These are phyloP conservation scores for Eupithecia centaureata DNA, from an alignment of 2,888 invertebrate species.

Conservation along the genomic window DNA sequence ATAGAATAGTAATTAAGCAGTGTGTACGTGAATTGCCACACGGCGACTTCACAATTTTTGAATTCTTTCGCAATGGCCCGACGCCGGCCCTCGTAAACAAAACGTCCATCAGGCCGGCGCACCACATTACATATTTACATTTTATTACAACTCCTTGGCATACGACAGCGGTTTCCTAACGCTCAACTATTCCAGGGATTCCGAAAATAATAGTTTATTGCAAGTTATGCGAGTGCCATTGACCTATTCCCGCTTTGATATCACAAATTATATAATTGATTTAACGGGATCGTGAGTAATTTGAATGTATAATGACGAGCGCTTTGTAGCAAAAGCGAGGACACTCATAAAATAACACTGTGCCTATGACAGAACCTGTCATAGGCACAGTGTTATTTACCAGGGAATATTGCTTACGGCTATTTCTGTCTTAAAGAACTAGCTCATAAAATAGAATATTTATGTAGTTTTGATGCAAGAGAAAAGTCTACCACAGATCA, in stretches of 20 bases:
- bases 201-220: slow-evolving; percentile 59
- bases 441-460: slow-evolving; percentile 25
- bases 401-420: slow-evolving; percentile 19
- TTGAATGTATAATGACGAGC: slow-evolving; percentile 37
- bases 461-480: slow-evolving; percentile 38
- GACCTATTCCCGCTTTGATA: slow-evolving; percentile 64
- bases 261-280: slow-evolving; percentile 44
- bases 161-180: slow-evolving; percentile 61
- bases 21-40: slow-evolving; percentile 62
- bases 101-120: slow-evolving; percentile 59
- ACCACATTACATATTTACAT: slow-evolving; percentile 51
- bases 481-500: slow-evolving; percentile 29
- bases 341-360: slow-evolving; percentile 32
- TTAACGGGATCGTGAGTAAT: slow-evolving; percentile 31
- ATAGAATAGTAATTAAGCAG: slow-evolving; percentile 39
- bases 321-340: slow-evolving; percentile 48
- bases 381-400: too few species aligned
- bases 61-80: slow-evolving; percentile 59
- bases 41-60: slow-evolving; percentile 55
- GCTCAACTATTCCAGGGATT: slow-evolving; percentile 57
- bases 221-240: slow-evolving; percentile 63
- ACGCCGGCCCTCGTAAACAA: slow-evolving; percentile 65
- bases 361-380: not conserved
- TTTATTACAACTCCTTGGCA: slow-evolving; percentile 67
- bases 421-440: slow-evolving; percentile 19